Evolutionary conservation across 1,140 invertebrate species (phyloP).

Genomic region (Diprion similis): DNA sequence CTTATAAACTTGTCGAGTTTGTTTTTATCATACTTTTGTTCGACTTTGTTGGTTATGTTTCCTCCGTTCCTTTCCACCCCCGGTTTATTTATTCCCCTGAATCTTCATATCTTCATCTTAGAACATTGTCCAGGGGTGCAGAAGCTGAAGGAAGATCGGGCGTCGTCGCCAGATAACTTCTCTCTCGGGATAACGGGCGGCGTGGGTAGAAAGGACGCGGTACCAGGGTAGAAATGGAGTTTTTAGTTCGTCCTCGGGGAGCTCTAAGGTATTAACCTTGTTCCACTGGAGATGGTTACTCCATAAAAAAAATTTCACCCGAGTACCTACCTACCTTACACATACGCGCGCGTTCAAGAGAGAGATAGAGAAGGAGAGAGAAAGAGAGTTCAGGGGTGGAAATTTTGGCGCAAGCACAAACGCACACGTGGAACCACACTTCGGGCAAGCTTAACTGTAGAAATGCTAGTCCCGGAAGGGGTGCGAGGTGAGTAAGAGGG

Average conservation of each 20-base stretch:
- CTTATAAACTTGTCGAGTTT: no score
- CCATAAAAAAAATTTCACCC: slow-evolving; percentile 31
- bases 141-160: background rate
- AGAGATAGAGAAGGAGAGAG: background rate
- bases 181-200: background rate
- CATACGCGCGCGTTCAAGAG: no score
- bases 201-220: background rate
- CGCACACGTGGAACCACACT: slow-evolving; percentile 30
- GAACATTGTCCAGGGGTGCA: slow-evolving; percentile 21
- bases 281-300: slow-evolving; percentile 32
- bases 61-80: slow-evolving; percentile 29
- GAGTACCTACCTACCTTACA: background rate
- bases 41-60: no score
- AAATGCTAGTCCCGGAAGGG: no score
- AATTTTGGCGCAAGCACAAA: slow-evolving; percentile 15
- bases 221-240: slow-evolving; percentile 30
- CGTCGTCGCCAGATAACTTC: background rate
- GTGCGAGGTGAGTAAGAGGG: no score
- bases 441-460: slow-evolving; percentile 10
- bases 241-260: slow-evolving; percentile 35
- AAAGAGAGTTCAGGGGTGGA: background rate
- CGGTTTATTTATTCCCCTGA: background rate
- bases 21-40: slow-evolving; percentile 7
- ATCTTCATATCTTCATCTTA: slow-evolving; percentile 42
- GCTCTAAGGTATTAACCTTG: slow-evolving; percentile 38